Base-by-base conservation (phyloP, 1,140 invertebrate species). In the Drosophila ananassae region DNA sequence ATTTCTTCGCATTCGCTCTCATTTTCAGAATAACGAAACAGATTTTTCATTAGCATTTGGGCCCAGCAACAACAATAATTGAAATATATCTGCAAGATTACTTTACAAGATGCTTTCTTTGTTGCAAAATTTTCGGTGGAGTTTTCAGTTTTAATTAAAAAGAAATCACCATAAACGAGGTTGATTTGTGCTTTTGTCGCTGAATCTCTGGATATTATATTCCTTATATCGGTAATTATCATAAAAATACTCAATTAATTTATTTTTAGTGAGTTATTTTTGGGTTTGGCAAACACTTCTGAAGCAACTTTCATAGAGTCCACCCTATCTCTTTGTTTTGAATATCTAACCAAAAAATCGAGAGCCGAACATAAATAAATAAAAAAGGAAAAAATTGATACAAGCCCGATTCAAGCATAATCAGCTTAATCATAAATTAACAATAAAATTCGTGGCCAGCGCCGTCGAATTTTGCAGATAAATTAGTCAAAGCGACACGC, bases 401-500 rank as follows among this genome's bases (percentile, higher is more conserved):
- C 37, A 46, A 73, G 61, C 64, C 52, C 73, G 52, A 74, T 67
- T 73, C 63, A 32, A 56, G 54, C 57, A 83, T 71, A 89, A 87
- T 89, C 83, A 63, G 79, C 72, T 83, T 77, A 77, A 89, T 83
- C 79, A 89, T 89, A 89, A 89, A 89, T 89, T 83, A 89, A 89
- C 73, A 73, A 89, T 82, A 79, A 89, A 85, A 73, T 82, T 63
- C 69, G 78, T 87, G 78, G 73, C 53, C 73, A 77, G 52, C 53
- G 61, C 74, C 63, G 61, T 60, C 73, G 72, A 53, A 73, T 72
- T 79, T 64, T 64, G 59, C 75, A 89, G 73, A 90, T 89, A 90
- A 90, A 90, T 90, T 90, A 90, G 89, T 90, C 89, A 90, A 89
- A 85, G 64, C 80, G 80, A 90, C 89, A 90, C 89, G 73, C 83